These are phyloP conservation scores for Heterotis niloticus DNA, from an alignment of 2,113 vertebrate species.

Conservation along the genomic window DNA sequence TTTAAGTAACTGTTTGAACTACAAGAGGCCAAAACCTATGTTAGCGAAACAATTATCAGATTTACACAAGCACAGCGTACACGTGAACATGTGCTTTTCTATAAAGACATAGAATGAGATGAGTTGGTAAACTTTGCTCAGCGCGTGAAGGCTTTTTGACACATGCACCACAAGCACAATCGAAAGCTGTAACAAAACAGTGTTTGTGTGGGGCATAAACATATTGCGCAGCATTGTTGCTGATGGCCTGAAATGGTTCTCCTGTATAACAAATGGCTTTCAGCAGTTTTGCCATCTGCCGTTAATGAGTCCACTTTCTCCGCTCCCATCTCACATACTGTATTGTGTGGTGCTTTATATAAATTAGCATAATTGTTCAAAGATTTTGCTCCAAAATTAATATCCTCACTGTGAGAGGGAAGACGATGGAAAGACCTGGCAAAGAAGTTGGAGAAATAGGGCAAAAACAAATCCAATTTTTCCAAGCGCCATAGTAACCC, in stretches of 20 bases:
- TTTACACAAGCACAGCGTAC: neutral
- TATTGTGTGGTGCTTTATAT: constrained; percentile 82
- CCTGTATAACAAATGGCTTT: constrained; percentile 70
- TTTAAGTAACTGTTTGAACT: neutral
- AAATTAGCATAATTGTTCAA: constrained; percentile 97
- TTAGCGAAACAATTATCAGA: neutral
- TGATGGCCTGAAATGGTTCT: constrained; percentile 58
- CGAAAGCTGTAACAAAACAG: constrained; percentile 45
- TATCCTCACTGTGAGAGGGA: constrained; percentile 77
- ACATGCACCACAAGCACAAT: neutral
- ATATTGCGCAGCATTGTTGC: constrained; percentile 61
- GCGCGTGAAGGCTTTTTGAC: neutral
- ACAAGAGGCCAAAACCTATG: no score
- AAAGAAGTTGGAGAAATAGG: constrained; percentile 82
- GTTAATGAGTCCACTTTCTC: constrained; percentile 93
- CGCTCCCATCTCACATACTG: constrained; percentile 80
- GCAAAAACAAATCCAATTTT: constrained; percentile 84
- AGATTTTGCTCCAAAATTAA: constrained; percentile 94
- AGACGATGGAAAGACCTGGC: constrained; percentile 66
- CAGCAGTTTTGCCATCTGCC: constrained; percentile 86
- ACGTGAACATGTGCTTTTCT: neutral
- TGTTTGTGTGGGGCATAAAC: constrained; percentile 51
- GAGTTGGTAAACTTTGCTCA: neutral
- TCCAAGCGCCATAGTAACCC: constrained; percentile 82
- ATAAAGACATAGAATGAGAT: neutral